phyloP scores from a whole-genome alignment of 2,797 vertebrate species.

The Typhlichthys eigenmanni region DNA sequence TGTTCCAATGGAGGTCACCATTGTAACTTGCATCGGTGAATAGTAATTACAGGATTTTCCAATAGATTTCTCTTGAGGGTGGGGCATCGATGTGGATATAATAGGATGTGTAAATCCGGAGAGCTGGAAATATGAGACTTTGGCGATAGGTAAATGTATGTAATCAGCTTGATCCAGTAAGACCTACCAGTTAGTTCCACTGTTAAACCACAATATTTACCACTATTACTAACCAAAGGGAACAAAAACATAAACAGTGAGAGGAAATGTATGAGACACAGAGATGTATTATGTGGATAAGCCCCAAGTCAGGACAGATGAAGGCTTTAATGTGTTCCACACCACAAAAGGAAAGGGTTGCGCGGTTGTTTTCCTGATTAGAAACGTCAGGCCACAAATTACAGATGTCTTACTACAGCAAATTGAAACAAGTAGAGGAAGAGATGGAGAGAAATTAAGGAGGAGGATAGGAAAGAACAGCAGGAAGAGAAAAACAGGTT shows the following conservation, averaged over 20 bases:
- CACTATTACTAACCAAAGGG: too few species aligned
- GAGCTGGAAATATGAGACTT: background rate
- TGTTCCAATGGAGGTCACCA: background rate
- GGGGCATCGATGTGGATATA: background rate
- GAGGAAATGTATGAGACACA: too few species aligned
- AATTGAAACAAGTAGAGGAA: conserved; percentile 22
- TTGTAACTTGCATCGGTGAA: background rate
- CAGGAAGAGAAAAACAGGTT: background rate
- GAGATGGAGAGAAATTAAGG: conserved; percentile 26
- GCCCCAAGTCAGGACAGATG: background rate
- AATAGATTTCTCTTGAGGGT: background rate
- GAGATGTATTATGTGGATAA: too few species aligned
- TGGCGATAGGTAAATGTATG: background rate
- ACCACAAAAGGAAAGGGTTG: conserved; percentile 22
- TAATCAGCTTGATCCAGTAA: background rate
- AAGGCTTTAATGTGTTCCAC: conserved; percentile 10
- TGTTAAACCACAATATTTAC: background rate
- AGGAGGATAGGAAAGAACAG: conserved; percentile 22
- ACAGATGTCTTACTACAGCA: conserved; percentile 31
- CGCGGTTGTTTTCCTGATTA: conserved; percentile 29
- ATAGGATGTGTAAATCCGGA: background rate
- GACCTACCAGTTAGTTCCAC: background rate
- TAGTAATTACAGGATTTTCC: background rate
- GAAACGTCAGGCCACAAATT: conserved; percentile 24
- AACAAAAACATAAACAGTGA: too few species aligned